These are phyloP conservation scores for Orthonyx spaldingii DNA, from an alignment of 2,113 vertebrate genomes.

Conservation along the genomic window DNA sequence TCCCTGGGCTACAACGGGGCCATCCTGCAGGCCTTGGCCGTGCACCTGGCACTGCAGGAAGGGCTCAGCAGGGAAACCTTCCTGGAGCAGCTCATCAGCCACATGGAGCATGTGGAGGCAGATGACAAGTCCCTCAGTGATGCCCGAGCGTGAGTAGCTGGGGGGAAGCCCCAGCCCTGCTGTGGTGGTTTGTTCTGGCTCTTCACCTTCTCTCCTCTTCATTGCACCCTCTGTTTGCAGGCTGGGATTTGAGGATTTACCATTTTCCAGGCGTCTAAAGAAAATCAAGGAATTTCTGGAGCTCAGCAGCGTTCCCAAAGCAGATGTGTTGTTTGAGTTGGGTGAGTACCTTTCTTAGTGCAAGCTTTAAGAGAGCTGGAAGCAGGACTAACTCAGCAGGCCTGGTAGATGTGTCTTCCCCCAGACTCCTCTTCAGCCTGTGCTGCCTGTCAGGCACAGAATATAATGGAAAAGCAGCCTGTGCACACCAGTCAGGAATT, in stretches of 20 bases:
- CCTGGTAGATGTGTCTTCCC: not conserved
- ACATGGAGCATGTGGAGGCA: slow-evolving; percentile 91
- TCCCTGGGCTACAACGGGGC: slow-evolving; percentile 96
- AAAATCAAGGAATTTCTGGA: slow-evolving; percentile 89
- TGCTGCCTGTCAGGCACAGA: not conserved
- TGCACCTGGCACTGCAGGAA: slow-evolving; percentile 89
- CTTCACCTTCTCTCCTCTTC: not conserved
- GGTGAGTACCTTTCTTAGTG: slow-evolving; percentile 72
- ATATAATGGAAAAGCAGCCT: not conserved
- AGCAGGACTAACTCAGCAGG: not conserved
- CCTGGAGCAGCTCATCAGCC: slow-evolving; percentile 84
- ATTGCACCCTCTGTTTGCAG: slow-evolving; percentile 62
- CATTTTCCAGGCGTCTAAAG: slow-evolving; percentile 88
- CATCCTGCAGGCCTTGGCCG: slow-evolving; percentile 90
- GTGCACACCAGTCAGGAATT: not conserved
- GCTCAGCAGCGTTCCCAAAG: slow-evolving; percentile 81
- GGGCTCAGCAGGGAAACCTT: slow-evolving; percentile 81
- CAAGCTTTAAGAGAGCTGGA: not conserved
- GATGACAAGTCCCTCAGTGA: slow-evolving; percentile 83
- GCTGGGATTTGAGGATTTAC: slow-evolving; percentile 89
- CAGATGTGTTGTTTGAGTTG: slow-evolving; percentile 88
- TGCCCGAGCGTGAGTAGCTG: slow-evolving; percentile 82
- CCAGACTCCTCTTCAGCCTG: not conserved
- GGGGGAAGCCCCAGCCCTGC: not conserved
- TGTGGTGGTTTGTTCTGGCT: not conserved